Conservation (phyloP, 2,113 vertebrate species). For the Ctenomys sociabilis region DNA sequence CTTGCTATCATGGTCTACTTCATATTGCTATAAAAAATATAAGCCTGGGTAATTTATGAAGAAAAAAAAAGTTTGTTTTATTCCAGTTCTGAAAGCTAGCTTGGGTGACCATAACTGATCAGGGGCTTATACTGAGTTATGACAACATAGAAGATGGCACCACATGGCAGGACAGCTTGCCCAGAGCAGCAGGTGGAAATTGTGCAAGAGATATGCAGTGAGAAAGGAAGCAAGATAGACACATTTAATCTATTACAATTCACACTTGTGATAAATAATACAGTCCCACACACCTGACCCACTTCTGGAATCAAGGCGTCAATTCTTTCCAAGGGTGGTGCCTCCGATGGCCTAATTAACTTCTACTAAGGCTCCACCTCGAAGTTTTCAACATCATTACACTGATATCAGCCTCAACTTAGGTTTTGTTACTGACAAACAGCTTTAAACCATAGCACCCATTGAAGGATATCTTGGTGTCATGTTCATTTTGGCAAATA, state of each 20-base stretch:
- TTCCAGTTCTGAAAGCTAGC: neutral
- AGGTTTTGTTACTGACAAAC: neutral
- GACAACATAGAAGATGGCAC: neutral
- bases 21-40: neutral
- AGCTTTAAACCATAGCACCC: neutral
- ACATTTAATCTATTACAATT: neutral
- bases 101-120: neutral
- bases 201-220: neutral
- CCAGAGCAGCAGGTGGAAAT: neutral
- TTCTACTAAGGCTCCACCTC: neutral
- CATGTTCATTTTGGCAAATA: neutral
- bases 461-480: neutral
- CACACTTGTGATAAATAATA: neutral
- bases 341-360: neutral
- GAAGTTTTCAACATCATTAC: neutral
- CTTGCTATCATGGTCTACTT: neutral
- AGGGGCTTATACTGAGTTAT: neutral
- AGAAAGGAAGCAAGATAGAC: neutral
- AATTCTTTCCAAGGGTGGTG: neutral
- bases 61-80: neutral
- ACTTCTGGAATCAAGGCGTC: neutral
- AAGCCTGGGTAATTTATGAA: neutral
- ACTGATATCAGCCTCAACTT: no score
- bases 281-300: neutral
- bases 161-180: neutral